phyloP scores from a whole-genome alignment of 2,113 vertebrate species.

The Chlorodrepanis virens region DNA sequence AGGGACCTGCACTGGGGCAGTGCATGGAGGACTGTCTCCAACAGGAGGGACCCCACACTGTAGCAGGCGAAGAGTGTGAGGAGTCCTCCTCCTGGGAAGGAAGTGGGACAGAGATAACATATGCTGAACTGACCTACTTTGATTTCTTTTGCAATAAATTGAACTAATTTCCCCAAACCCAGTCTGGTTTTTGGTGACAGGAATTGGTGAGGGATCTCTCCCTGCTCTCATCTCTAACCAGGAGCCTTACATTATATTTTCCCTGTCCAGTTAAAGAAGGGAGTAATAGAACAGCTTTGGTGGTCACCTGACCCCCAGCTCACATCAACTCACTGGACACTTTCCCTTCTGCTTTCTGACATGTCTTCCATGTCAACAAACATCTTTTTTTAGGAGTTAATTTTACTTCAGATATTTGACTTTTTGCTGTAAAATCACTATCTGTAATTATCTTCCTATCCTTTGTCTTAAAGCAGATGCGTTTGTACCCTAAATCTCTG shows the following conservation, averaged over 20 bases:
- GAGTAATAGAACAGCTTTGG: background rate
- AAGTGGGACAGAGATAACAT: background rate
- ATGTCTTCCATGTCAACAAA: background rate
- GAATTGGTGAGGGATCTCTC: background rate
- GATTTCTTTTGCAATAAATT: background rate
- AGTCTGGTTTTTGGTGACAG: background rate
- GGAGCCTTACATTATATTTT: background rate
- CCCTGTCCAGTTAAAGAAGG: background rate
- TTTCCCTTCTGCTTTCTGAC: background rate
- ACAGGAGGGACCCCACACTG: fast-evolving
- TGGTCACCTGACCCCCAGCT: background rate
- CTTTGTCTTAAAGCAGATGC: background rate
- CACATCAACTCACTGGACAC: background rate
- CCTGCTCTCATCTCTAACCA: fast-evolving
- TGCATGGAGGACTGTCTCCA: background rate
- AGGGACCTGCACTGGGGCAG: background rate
- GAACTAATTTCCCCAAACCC: background rate
- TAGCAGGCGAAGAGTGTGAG: background rate
- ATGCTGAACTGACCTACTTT: background rate
- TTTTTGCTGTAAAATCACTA: background rate
- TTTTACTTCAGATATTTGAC: background rate
- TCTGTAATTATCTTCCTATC: background rate
- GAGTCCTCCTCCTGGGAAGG: background rate
- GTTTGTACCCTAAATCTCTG: background rate
- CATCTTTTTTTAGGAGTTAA: background rate